Evolutionary conservation across 2,797 vertebrate species (phyloP), one percentile per base, ranked within the genome.

Genomic region (Schizothorax lantsangensis): DNA sequence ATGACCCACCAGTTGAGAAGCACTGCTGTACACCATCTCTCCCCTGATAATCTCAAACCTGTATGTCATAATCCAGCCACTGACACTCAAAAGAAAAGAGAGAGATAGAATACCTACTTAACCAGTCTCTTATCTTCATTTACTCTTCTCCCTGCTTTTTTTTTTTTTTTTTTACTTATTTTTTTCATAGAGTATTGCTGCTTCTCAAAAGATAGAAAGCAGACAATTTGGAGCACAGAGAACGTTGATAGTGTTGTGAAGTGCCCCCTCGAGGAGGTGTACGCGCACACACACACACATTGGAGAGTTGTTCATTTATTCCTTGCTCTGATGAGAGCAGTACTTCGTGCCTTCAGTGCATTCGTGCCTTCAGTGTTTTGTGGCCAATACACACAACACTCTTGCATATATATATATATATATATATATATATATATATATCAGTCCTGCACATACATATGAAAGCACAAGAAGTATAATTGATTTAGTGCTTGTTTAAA

Each of bases 181-280:
- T 52, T 62, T 40, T 69, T 78, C 59, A 38, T 83, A 2, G 8
- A 88, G 62, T 83, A 73, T 43, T 83, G 36, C 71, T 81, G 62
- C 62, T 83, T 82, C 73, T 73, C 52, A 83, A 23, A 89, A 85
- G 83, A 82, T 23, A 82, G 83, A 71, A 71, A 79, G 79, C 82
- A 87, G 79, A 83, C 84, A 85, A 82, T 88, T 79, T 83, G 54
- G 47, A 81, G 83, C 75, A 81, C 68, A 66, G 47, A 81, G 69
- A 85, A 77, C 57, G 52, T 79, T 88, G 72, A 84, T 88, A 85
- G 83, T 82, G 79, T 54, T 88, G 75, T 88, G 83, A 88, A 88
- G 84, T 73, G 74, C 66, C 71, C 81, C 71, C 86, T 89, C 85
- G 77, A 81, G 86, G 86, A 84, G 79, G 69, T 79, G 68, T 69